phyloP scores from a whole-genome alignment of 2,888 invertebrate species.

The Mimachlamys varia region DNA sequence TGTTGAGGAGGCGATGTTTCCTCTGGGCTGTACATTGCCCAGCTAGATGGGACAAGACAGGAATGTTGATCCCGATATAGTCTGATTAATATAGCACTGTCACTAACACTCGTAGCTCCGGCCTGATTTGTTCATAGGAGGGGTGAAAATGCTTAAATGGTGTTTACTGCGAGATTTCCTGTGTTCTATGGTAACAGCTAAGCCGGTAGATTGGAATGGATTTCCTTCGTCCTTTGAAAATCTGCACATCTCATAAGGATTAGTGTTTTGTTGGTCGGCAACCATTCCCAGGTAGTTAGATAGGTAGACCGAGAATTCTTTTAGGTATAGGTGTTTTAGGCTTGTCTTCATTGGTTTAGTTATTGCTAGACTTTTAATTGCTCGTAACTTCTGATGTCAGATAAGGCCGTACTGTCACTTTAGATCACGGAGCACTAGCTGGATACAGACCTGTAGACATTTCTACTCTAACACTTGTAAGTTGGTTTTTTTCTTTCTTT shows the following conservation, averaged over 20 bases:
- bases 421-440: neutral
- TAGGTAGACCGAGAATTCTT: constrained; percentile 7
- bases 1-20: constrained; percentile 28
- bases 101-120: constrained; percentile 50
- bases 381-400: neutral
- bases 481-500: neutral
- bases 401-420: neutral
- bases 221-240: constrained; percentile 29
- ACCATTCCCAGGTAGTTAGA: constrained; percentile 25
- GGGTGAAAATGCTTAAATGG: constrained; percentile 54
- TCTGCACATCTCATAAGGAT: constrained; percentile 31
- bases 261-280: constrained; percentile 28
- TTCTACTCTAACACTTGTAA: neutral
- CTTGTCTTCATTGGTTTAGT: neutral
- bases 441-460: neutral
- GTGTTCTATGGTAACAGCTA: constrained; percentile 10
- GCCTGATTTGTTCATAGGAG: constrained; percentile 65
- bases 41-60: neutral
- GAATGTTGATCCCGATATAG: constrained; percentile 31
- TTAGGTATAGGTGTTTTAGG: constrained; percentile 19
- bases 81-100: constrained; percentile 18
- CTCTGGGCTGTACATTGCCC: neutral
- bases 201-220: constrained; percentile 4
- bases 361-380: constrained; percentile 17
- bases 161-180: constrained; percentile 57